Conservation (phyloP, 2,113 vertebrate species). For the Mormyrus iriodes region DNA sequence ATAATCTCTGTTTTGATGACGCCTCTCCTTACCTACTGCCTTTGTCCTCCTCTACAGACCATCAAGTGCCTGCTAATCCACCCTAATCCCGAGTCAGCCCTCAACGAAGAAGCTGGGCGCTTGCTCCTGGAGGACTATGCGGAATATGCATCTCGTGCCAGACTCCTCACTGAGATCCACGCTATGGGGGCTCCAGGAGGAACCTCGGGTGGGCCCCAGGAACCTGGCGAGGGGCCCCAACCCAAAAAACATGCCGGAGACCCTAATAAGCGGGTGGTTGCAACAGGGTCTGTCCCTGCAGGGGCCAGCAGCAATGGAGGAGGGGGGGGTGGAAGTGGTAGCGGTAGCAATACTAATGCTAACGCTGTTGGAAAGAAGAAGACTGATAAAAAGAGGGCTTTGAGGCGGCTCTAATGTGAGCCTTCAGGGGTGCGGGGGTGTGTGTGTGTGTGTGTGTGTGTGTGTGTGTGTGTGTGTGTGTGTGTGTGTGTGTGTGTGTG, state of each 20-base stretch:
- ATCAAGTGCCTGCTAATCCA: conserved; percentile 94
- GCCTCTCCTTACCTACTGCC: neutral
- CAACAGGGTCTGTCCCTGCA: conserved; percentile 51
- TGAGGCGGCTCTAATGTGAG: conserved; percentile 77
- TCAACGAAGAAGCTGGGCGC: conserved; percentile 83
- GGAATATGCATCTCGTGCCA: conserved; percentile 79
- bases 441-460: conserved; percentile 26
- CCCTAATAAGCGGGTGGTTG: conserved; percentile 62
- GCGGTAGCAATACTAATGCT: conserved; percentile 49
- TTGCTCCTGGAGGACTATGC: conserved; percentile 84
- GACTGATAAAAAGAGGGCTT: conserved; percentile 83
- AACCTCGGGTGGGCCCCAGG: conserved; percentile 53
- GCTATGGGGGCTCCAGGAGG: conserved; percentile 62
- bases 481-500: conserved; percentile 37
- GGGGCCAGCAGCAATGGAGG: conserved; percentile 53
- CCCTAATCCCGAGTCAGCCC: conserved; percentile 81
- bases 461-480: conserved; percentile 30
- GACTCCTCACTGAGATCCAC: conserved; percentile 81
- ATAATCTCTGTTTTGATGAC: neutral
- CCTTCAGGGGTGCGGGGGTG: conserved; percentile 30
- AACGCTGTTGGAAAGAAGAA: conserved; percentile 81
- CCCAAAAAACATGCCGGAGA: conserved; percentile 89
- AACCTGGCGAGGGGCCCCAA: conserved; percentile 66
- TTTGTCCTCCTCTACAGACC: conserved; percentile 56
- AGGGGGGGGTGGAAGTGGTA: conserved; percentile 45